phyloP scores from a whole-genome alignment of 2,888 invertebrate genomes.

The Halictus quadricinctus region DNA sequence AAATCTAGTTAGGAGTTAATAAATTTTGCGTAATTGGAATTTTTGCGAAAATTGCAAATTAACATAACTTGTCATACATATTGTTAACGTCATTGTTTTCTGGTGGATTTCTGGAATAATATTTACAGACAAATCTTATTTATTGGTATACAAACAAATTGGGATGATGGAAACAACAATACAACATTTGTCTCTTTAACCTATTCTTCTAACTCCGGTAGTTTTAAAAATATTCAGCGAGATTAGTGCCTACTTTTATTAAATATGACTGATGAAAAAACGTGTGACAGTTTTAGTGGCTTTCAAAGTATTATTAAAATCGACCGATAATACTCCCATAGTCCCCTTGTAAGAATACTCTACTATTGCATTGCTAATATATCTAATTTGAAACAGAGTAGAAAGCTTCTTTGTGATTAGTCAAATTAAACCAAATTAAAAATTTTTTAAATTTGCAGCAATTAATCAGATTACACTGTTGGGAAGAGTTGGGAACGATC shows the following conservation, averaged over 20 bases:
- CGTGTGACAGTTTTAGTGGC: too few relatives aligned
- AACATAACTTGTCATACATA: not conserved
- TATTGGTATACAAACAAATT: not conserved
- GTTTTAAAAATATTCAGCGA: not conserved
- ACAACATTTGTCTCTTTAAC: not conserved
- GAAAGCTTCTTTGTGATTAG: not conserved
- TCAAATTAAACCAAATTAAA: not conserved
- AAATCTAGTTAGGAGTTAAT: too few relatives aligned
- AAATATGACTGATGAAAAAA: too few relatives aligned
- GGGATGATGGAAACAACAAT: not conserved
- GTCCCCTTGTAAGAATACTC: too few relatives aligned
- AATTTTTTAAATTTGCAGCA: slow-evolving; percentile 82
- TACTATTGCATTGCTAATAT: too few relatives aligned
- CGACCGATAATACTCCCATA: too few relatives aligned
- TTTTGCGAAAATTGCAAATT: not conserved
- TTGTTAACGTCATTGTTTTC: not conserved
- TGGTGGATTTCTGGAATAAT: not conserved
- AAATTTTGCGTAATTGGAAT: not conserved
- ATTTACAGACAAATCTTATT: not conserved
- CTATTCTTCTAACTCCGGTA: not conserved
- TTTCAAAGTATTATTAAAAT: too few relatives aligned
- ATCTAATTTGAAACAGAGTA: not conserved
- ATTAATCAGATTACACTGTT: slow-evolving; percentile 93
- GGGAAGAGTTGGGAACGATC: slow-evolving; percentile 94
- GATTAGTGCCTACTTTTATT: too few relatives aligned